phyloP scores from a whole-genome alignment of 2,113 vertebrate genomes.

The Apistogramma diplotaenia region DNA sequence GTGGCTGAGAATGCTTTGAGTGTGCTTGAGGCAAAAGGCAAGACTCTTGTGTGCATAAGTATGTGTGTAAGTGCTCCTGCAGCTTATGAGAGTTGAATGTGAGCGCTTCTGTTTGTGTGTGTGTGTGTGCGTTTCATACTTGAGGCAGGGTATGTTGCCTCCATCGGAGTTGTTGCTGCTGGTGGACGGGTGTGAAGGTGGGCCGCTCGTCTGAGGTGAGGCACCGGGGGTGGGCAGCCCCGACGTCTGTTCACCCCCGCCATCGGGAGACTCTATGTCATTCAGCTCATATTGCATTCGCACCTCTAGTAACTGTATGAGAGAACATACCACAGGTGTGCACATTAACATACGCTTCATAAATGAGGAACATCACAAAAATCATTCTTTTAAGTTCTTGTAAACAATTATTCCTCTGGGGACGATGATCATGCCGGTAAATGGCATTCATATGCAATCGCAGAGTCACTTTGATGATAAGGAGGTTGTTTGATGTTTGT shows the following conservation, averaged over 20 bases:
- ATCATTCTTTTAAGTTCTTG: neutral
- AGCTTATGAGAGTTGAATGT: neutral
- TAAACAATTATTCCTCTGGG: neutral
- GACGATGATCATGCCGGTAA: neutral
- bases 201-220: conserved; percentile 85
- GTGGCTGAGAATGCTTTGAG: conserved; percentile 50
- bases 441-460: neutral
- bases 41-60: conserved; percentile 28
- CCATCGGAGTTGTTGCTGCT: conserved; percentile 96
- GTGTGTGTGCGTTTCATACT: conserved; percentile 73
- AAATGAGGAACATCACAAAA: neutral
- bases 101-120: neutral
- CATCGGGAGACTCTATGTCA: conserved; percentile 90
- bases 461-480: conserved; percentile 23
- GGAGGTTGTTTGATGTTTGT: conserved; percentile 3
- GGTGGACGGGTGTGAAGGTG: conserved; percentile 92
- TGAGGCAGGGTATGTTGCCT: conserved; percentile 95
- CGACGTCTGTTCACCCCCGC: conserved; percentile 83
- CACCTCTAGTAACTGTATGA: conserved; percentile 89
- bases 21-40: conserved; percentile 57
- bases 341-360: neutral
- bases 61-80: conserved; percentile 7
- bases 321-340: neutral
- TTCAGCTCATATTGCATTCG: conserved; percentile 91
- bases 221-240: conserved; percentile 85